Evolutionary conservation across 2,113 vertebrate genomes (phyloP).

Genomic region (Ageneiosus marmoratus): DNA sequence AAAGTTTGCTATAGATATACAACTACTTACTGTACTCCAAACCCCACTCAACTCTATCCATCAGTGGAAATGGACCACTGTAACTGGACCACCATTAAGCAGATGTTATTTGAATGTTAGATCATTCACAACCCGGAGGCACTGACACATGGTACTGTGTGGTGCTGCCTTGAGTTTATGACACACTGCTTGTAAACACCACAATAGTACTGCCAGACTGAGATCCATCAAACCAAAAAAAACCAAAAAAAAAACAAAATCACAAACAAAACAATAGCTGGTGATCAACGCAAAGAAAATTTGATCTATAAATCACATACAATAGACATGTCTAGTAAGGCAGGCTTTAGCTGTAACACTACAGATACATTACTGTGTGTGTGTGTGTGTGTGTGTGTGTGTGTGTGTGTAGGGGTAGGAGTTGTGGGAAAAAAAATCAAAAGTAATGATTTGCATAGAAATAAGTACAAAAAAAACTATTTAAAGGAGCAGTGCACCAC

Average conservation of each 20-base stretch:
- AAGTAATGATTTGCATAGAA: not conserved
- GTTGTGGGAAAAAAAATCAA: too few species aligned
- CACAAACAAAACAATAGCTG: not conserved
- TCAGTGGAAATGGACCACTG: not conserved
- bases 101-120: not conserved
- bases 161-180: not conserved
- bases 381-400: too few species aligned
- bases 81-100: not conserved
- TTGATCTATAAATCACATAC: too few species aligned
- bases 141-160: not conserved
- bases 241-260: too few species aligned
- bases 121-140: not conserved
- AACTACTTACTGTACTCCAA: slow-evolving; percentile 2
- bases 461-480: not conserved
- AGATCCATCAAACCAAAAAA: not conserved
- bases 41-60: not conserved
- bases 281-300: not conserved
- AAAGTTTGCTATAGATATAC: not conserved
- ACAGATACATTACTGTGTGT: too few species aligned
- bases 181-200: not conserved
- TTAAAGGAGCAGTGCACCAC: not conserved
- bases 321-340: not conserved
- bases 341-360: not conserved
- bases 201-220: not conserved
- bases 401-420: too few species aligned